Percentiles rank a stretch among this genome's conserved stretches.
phyloP scores from a whole-genome alignment of 2,797 vertebrate species.

The Coranthus polyacanthus region DNA sequence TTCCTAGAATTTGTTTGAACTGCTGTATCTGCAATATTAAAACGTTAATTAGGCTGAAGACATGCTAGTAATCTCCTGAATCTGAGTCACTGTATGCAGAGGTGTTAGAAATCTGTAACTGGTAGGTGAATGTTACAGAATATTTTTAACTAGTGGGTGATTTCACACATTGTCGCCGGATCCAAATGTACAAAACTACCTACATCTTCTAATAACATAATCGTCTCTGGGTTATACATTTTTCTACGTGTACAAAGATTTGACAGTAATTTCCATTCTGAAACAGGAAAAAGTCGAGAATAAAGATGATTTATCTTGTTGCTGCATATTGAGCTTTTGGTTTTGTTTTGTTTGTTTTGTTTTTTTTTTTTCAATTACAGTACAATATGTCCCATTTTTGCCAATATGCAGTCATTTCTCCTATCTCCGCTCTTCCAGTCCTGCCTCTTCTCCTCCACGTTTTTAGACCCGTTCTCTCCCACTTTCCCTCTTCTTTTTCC shows the following conservation, averaged over 20 bases:
- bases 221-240: conserved; percentile 6
- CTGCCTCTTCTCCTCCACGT: conserved; percentile 49
- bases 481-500: conserved; percentile 29
- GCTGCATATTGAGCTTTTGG: conserved; percentile 55
- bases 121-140: conserved; percentile 46
- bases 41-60: conserved; percentile 37
- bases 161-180: conserved; percentile 26
- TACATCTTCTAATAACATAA: conserved; percentile 18
- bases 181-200: conserved; percentile 41
- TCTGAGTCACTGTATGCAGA: conserved; percentile 53
- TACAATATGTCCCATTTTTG: conserved; percentile 37
- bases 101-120: conserved; percentile 40
- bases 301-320: conserved; percentile 64
- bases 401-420: conserved; percentile 65
- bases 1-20: conserved; percentile 22
- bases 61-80: conserved; percentile 13
- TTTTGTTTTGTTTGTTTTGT: too few species aligned
- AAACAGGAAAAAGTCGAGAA: conserved; percentile 26
- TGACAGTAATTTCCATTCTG: conserved; percentile 11
- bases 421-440: conserved; percentile 50
- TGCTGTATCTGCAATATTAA: conserved; percentile 17
- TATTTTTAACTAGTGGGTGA: conserved; percentile 36
- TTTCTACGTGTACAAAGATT: conserved; percentile 16
- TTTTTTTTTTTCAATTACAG: conserved; percentile 53
- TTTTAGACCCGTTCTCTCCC: conserved; percentile 40